A percentile compares a stretch with the other conserved stretches of the same genome.
Evolutionary conservation across 2,888 invertebrate genomes (phyloP).

Genomic region (Ochropacha duplaris): DNA sequence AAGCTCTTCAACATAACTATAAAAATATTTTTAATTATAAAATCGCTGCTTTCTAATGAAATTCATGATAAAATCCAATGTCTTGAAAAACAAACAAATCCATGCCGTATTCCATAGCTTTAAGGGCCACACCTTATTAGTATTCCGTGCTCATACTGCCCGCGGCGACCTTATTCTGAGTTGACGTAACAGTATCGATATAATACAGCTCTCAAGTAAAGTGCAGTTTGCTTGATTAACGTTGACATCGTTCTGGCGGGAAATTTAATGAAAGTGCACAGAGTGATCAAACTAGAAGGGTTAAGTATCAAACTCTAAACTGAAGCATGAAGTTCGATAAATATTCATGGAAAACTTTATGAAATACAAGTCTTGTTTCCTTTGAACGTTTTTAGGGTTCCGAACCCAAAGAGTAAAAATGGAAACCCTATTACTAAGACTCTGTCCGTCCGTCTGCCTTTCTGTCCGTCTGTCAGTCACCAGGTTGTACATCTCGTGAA

Average conservation of each 20-base stretch:
- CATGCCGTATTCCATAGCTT: constrained; percentile 32
- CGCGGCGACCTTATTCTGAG: constrained; percentile 48
- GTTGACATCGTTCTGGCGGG: not conserved
- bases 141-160: constrained; percentile 51
- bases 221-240: not conserved
- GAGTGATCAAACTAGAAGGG: not conserved
- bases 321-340: not conserved
- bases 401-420: too few relatives aligned
- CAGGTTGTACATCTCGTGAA: too few relatives aligned
- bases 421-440: too few relatives aligned
- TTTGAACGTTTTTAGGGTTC: not conserved
- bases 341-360: not conserved
- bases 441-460: too few relatives aligned
- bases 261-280: not conserved
- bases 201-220: not conserved
- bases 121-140: constrained; percentile 53
- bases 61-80: constrained; percentile 16
- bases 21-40: too few relatives aligned
- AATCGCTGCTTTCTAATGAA: not conserved
- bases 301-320: not conserved
- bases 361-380: not conserved
- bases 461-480: too few relatives aligned
- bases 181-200: constrained; percentile 13
- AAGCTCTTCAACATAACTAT: too few relatives aligned
- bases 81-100: constrained; percentile 41